Evolutionary conservation across 2,797 vertebrate genomes (phyloP).

Genomic region (Falco berigora): DNA sequence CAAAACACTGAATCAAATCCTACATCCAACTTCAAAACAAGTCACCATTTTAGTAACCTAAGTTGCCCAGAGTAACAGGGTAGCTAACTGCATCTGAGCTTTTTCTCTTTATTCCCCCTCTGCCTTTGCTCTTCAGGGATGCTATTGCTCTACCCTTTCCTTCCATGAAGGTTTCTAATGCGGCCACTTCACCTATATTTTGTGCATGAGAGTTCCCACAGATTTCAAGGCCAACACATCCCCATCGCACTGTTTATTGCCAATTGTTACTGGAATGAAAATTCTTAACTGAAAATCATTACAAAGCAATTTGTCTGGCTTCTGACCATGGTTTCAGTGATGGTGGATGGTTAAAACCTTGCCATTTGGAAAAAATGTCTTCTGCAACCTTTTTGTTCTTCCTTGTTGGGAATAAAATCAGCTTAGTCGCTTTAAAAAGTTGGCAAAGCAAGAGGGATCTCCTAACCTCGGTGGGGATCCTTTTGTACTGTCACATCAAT

Average conservation of each 20-base stretch:
- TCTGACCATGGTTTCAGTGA: not conserved
- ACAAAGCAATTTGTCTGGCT: not conserved
- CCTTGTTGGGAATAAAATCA: not conserved
- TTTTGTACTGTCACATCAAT: not conserved
- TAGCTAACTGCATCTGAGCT: not conserved
- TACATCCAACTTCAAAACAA: not conserved
- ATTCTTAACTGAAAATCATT: not conserved
- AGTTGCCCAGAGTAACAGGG: not conserved
- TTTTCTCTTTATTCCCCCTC: not conserved
- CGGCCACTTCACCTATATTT: fast-evolving
- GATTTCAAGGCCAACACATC: not conserved
- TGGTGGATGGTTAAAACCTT: not conserved
- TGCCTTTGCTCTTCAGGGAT: not conserved
- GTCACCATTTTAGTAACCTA: not conserved
- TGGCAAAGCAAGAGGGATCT: not conserved
- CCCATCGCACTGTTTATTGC: not conserved
- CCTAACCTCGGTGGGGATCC: not conserved
- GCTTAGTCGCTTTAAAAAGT: not conserved
- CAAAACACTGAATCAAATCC: not conserved
- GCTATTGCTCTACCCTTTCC: not conserved
- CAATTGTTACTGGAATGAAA: not conserved
- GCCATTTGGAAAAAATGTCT: not conserved
- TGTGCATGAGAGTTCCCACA: not conserved
- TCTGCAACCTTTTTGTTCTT: not conserved
- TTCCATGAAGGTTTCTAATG: not conserved